Base-by-base conservation (phyloP, 2,888 invertebrate genomes). In the Calliopum simillimum region DNA sequence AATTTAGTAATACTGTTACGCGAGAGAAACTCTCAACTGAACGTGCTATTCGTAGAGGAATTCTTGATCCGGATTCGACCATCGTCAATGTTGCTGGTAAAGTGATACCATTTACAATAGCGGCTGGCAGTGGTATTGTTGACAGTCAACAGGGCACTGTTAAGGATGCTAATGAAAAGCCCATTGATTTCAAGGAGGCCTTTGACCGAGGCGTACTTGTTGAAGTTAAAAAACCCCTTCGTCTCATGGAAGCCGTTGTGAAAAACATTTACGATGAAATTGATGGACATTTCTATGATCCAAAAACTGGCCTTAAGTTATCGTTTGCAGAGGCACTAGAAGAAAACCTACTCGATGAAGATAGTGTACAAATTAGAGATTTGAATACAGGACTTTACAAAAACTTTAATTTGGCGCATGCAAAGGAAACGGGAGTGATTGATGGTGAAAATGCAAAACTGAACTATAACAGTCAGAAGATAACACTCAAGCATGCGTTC, bases 21-120 rank as follows among this genome's bases (percentile, higher is more conserved):
- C 91, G 92, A 78, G 93, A 94, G 84, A 92, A 93, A 82, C 86
- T 96, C 73, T 91, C 92, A 75, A 92, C 94, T 65, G 93, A 94
- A 85, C 91, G 93, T 78, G 96, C 97, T 68, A 93, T 96, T 80
- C 91, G 91, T 81, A 91, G 93, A 80, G 95, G 95, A 73, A 90
- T 95, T 79, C 90, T 97, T 79, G 95, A 96, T 86, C 91, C 93
- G 62, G 91, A 93, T 72, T 93, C 94, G 47, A 96, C 95, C n/a
- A 88, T 95, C 79, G 95, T 97, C 46, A 92, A 91, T 75, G 90
- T 95, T 71, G 91, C 91, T 71, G 94, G 95, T 67, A 92, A 93
- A 82, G 89, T 94, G 1, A 90, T 94, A 76, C 94, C 95, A 13
- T 95, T 96, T 83, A 92, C 92, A 79, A 91, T 93, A 79, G 97